Evolutionary conservation across 1,140 invertebrate species (phyloP), one percentile per base, ranked within the genome.

Genomic region (Ditylenchus dipsaci): DNA sequence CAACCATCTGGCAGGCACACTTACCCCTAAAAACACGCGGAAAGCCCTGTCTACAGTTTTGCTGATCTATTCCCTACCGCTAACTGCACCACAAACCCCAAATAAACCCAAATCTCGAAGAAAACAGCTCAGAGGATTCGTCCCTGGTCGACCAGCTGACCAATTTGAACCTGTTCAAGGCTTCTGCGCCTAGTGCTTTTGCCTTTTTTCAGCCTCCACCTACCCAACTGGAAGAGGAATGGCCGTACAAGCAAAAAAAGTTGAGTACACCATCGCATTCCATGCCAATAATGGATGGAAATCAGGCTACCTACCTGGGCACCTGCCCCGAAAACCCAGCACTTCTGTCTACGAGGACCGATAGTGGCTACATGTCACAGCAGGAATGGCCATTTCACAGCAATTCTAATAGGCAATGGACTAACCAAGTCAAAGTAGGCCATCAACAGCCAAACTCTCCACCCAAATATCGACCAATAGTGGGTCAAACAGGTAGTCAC

Each of bases 11-110:
- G n/a, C 49, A 53, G 49, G 3, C 3, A 53, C 49, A 53, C n/a
- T n/a, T n/a, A 53, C n/a, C 3, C 3, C 49, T 8, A 53, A 8
- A 19, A 7, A 21, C 27, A 21, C 19, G 21, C 1, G 3, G 17
- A 29, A 63, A 64, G 19, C 65, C 17, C 33, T 63, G 38, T 8
- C 27, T 65, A 30, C 45, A 23, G 30, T 45, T 61, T 66, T 66
- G 53, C 62, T 27, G 49, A 53, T 26, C 49, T 53, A 8, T 53
- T 53, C 15, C 49, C 49, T 15, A 53, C n/a, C 3, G 49, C 33
- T 11, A 53, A 26, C 49, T 26, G 49, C 49, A 53, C n/a, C 49
- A 38, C 33, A 3, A 38, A 11, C 11, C 33, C n/a, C n/a, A n/a
- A n/a, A n/a, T n/a, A n/a, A n/a, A n/a, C n/a, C n/a, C n/a, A n/a